Conservation (phyloP, 2,113 vertebrate genomes). For the Tetrax tetrax region DNA sequence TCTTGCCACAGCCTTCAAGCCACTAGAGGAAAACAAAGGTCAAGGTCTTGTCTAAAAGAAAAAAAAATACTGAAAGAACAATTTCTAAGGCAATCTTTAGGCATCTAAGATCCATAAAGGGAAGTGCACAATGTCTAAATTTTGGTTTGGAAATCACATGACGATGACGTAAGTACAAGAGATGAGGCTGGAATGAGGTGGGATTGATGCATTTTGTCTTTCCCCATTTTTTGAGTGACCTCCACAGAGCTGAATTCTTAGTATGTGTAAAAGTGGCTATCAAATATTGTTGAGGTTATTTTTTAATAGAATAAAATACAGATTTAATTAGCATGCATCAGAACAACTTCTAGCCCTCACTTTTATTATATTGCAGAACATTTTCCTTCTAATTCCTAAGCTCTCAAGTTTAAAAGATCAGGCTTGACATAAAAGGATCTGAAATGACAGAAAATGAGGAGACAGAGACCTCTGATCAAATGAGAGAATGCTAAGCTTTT, state of each 20-base stretch:
- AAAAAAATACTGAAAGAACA: background rate
- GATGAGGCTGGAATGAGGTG: background rate
- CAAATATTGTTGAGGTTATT: background rate
- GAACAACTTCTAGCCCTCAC: background rate
- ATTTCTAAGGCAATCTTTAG: background rate
- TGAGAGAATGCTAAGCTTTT: slow-evolving; percentile 9
- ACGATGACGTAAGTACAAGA: background rate
- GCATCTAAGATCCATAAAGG: background rate
- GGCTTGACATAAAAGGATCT: slow-evolving; percentile 14
- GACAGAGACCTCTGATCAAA: slow-evolving; percentile 24
- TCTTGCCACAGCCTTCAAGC: background rate
- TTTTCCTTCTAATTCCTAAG: slow-evolving; percentile 7
- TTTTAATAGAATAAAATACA: background rate
- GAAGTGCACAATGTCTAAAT: background rate
- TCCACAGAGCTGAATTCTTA: background rate
- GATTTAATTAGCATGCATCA: background rate
- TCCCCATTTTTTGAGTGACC: background rate
- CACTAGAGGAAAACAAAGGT: background rate
- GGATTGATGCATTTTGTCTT: background rate
- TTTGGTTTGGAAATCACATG: background rate
- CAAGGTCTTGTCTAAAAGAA: background rate
- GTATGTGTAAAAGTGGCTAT: background rate
- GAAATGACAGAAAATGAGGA: slow-evolving; percentile 19
- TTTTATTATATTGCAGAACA: background rate
- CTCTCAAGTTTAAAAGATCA: slow-evolving; percentile 31